phyloP scores from a whole-genome alignment of 2,888 invertebrate genomes.

The Corythucha ciliata region DNA sequence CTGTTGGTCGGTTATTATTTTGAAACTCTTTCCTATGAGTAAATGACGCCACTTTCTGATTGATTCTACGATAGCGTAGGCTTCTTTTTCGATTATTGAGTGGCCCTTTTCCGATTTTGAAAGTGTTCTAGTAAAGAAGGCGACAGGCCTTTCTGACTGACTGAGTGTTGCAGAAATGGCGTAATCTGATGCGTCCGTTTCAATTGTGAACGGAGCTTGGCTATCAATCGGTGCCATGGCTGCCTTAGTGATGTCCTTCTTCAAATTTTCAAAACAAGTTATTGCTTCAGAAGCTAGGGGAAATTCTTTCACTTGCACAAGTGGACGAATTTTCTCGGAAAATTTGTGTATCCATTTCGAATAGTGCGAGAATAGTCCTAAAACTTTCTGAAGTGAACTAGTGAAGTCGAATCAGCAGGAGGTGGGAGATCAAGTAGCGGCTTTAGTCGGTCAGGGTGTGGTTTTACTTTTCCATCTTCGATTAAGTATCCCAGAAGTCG shows the following conservation, averaged over 20 bases:
- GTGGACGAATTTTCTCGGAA: conserved; percentile 11
- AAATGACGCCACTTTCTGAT: conserved; percentile 12
- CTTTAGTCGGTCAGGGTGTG: conserved; percentile 17
- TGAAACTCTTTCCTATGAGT: background rate
- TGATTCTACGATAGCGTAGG: conserved; percentile 14
- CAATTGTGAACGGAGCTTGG: background rate
- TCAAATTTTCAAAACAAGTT: conserved; percentile 4
- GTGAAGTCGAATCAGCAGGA: background rate
- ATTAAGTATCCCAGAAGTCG: conserved; percentile 15
- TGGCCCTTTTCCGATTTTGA: conserved; percentile 5
- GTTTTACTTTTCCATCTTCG: conserved; percentile 14
- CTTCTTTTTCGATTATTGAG: conserved; percentile 16
- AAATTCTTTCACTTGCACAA: conserved; percentile 7
- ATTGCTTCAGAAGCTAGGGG: background rate
- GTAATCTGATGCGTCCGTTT: conserved; percentile 13
- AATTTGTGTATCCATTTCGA: conserved; percentile 16
- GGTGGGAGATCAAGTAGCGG: conserved; percentile 7
- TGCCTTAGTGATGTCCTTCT: conserved; percentile 9
- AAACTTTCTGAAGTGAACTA: conserved; percentile 1
- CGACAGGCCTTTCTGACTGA: conserved; percentile 15
- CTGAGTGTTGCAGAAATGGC: conserved; percentile 9
- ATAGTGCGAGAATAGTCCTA: conserved; percentile 15
- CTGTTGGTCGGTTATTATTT: conserved; percentile 11
- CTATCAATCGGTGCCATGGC: conserved; percentile 1
- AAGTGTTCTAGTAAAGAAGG: conserved; percentile 18